Conservation (phyloP, 2,888 invertebrate genomes). For the Torymus auratus region DNA sequence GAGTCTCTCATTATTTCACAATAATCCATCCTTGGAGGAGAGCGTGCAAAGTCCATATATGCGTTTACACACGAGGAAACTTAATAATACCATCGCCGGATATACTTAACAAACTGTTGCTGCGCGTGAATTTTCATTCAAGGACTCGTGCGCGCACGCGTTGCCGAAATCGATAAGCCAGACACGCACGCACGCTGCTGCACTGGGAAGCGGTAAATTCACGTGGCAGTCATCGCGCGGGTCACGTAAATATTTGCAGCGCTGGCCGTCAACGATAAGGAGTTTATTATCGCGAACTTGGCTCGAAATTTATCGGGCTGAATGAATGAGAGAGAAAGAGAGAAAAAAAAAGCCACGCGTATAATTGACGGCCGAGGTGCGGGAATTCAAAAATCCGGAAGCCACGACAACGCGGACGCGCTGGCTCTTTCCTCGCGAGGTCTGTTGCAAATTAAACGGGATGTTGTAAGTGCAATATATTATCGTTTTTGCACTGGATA, state of each 20-base stretch:
- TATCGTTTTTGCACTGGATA: no score
- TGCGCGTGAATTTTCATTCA: background rate
- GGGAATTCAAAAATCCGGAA: no score
- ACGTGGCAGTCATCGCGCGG: background rate
- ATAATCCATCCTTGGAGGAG: slow-evolving; percentile 5
- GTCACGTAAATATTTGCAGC: slow-evolving; percentile 44
- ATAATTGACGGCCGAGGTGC: slow-evolving; percentile 14
- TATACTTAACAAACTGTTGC: slow-evolving; percentile 5
- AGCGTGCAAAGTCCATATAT: background rate
- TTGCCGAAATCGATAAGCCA: slow-evolving; percentile 15
- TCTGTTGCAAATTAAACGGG: no score
- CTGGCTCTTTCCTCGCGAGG: no score
- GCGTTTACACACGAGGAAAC: background rate
- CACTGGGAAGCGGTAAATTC: background rate
- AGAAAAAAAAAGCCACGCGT: background rate
- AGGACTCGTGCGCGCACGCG: background rate
- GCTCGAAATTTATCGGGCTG: background rate
- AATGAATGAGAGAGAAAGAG: no score
- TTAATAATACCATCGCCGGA: background rate
- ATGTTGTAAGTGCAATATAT: no score
- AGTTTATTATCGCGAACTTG: background rate
- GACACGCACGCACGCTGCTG: background rate
- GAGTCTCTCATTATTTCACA: slow-evolving; percentile 5
- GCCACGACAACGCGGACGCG: no score
- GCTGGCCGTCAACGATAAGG: slow-evolving; percentile 14